A percentile compares a stretch with the other conserved stretches of the same genome.
Evolutionary conservation across 2,888 invertebrate genomes (phyloP).

Genomic region (Pimpla rufipes): DNA sequence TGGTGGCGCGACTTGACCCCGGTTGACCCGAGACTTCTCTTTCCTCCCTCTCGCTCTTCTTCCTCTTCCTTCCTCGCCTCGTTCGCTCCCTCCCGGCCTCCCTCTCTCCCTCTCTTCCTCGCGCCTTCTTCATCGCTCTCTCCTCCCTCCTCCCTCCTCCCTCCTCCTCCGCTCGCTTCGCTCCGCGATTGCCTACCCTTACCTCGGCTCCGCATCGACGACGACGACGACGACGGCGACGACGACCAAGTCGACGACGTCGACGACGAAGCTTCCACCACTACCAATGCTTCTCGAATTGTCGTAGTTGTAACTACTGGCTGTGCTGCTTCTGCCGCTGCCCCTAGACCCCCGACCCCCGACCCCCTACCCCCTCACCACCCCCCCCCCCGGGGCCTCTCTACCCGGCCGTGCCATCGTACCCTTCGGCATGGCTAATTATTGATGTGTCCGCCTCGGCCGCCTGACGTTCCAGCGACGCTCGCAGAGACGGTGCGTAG

Average conservation of each 20-base stretch:
- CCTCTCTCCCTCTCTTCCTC: slow-evolving; percentile 62
- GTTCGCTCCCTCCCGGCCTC: slow-evolving; percentile 72
- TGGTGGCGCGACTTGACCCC: slow-evolving; percentile 85
- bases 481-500: slow-evolving; percentile 51
- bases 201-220: slow-evolving; percentile 71
- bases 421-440: slow-evolving; percentile 83
- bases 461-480: slow-evolving; percentile 72
- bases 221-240: slow-evolving; percentile 44
- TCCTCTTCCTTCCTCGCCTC: slow-evolving; percentile 73
- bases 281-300: slow-evolving; percentile 50
- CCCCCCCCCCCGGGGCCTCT: too few relatives aligned
- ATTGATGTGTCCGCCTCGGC: slow-evolving; percentile 84
- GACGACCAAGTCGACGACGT: slow-evolving; percentile 60
- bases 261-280: slow-evolving; percentile 60
- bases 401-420: slow-evolving; percentile 79
- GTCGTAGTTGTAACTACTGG: slow-evolving; percentile 45
- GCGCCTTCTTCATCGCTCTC: slow-evolving; percentile 53
- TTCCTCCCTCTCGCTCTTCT: slow-evolving; percentile 71
- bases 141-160: slow-evolving; percentile 67
- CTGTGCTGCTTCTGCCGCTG: slow-evolving; percentile 48
- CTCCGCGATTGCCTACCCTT: slow-evolving; percentile 74
- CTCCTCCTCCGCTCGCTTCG: slow-evolving; percentile 65
- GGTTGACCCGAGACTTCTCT: slow-evolving; percentile 84
- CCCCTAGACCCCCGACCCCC: slow-evolving; percentile 68
- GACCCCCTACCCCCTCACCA: slow-evolving; percentile 71